Conservation (phyloP, 2,888 invertebrate species). For the Nomada fabriciana region DNA sequence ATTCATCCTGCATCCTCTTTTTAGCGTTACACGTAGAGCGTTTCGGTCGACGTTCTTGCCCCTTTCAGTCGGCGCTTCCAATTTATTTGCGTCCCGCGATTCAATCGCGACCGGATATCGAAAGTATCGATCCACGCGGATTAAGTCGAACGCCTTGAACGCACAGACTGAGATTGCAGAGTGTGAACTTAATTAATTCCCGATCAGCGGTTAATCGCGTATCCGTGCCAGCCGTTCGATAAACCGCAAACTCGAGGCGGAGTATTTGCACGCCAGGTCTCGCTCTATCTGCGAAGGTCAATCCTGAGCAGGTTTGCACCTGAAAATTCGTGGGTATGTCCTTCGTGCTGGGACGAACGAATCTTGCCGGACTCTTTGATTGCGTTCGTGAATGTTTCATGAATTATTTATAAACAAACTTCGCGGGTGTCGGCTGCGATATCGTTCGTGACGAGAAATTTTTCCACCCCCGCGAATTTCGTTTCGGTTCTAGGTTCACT, state of each 20-base stretch:
- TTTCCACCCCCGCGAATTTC: neutral
- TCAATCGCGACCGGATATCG: neutral
- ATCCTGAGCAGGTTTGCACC: conserved; percentile 45
- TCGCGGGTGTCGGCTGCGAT: neutral
- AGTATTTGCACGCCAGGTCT: conserved; percentile 18
- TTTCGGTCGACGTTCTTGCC: neutral
- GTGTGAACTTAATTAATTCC: conserved; percentile 55
- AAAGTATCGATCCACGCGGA: neutral
- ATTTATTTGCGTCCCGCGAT: neutral
- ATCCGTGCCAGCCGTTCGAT: conserved; percentile 52
- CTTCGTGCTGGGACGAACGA: neutral
- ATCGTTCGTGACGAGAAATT: neutral
- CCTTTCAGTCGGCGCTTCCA: neutral
- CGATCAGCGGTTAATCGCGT: conserved; percentile 53
- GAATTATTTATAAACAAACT: conserved; percentile 59
- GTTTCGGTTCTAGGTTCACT: neutral
- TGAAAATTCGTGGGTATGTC: conserved; percentile 15
- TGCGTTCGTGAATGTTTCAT: conserved; percentile 51
- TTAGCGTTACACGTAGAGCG: conserved; percentile 20
- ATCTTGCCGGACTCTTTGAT: conserved; percentile 37
- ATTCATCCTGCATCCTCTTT: conserved; percentile 44
- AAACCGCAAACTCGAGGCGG: conserved; percentile 41
- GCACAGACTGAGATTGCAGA: neutral
- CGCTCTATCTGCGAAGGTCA: conserved; percentile 53
- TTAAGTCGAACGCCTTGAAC: neutral